Percentiles rank a stretch among this genome's conserved stretches.
phyloP scores from a whole-genome alignment of 2,888 invertebrate species.

The Drosophila macrothrix region DNA sequence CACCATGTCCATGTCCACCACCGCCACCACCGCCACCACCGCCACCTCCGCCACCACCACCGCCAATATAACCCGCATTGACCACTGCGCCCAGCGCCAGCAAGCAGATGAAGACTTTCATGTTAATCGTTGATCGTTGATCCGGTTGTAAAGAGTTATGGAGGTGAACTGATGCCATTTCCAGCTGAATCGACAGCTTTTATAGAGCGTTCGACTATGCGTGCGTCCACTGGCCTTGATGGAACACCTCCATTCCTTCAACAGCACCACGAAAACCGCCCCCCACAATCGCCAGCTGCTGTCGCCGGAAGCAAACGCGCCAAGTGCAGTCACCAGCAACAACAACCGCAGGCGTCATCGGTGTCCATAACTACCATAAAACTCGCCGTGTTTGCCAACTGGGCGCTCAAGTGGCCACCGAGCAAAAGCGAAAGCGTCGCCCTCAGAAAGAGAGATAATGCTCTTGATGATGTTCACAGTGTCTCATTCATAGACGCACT shows the following conservation, averaged over 20 bases:
- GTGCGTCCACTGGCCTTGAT: constrained; percentile 48
- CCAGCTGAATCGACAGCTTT: constrained; percentile 54
- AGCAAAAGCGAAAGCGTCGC: constrained; percentile 53
- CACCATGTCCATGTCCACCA: constrained; percentile 38
- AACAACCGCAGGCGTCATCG: constrained; percentile 13
- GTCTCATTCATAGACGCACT: constrained; percentile 24
- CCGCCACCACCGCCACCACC: constrained; percentile 18
- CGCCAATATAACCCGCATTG: constrained; percentile 69
- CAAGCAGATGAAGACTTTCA: constrained; percentile 71
- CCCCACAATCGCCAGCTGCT: constrained; percentile 18
- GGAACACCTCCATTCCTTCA: constrained; percentile 43
- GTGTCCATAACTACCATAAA: constrained; percentile 4
- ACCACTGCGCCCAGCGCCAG: constrained; percentile 63
- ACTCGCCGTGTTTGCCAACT: constrained; percentile 13
- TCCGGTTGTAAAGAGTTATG: constrained; percentile 56
- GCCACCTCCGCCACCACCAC: constrained; percentile 35
- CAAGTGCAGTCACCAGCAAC: constrained; percentile 38
- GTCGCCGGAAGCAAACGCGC: constrained; percentile 47
- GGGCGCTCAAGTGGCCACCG: constrained; percentile 54
- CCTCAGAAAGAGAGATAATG: constrained; percentile 38
- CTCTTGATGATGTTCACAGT: constrained; percentile 10
- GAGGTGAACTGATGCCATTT: constrained; percentile 62
- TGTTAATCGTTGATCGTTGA: constrained; percentile 55
- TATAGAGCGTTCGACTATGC: constrained; percentile 52
- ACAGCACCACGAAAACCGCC: constrained; percentile 23